A percentile compares a stretch with the other conserved stretches of the same genome.
Conservation (phyloP, 2,797 vertebrate genomes). For the Esox masquinongy region DNA sequence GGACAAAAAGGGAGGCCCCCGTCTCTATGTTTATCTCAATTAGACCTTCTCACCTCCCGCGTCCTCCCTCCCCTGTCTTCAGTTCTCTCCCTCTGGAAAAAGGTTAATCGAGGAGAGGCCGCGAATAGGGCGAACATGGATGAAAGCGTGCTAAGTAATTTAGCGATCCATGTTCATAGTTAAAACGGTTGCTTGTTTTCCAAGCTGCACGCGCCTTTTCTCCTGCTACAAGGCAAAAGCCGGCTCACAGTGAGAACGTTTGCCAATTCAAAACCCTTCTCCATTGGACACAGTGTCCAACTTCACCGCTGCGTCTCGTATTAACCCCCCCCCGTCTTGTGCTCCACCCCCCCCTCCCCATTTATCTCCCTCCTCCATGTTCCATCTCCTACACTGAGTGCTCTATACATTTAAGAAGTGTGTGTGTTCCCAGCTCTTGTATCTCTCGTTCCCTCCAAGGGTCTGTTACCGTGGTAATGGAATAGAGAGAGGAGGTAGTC, state of each 20-base stretch:
- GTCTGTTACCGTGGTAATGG: constrained; percentile 2
- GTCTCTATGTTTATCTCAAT: too few relatives aligned
- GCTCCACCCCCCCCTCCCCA: background rate
- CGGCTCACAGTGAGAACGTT: too few relatives aligned
- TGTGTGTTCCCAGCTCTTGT: background rate
- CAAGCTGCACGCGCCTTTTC: background rate
- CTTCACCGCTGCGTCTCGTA: background rate
- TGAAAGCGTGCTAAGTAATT: too few relatives aligned
- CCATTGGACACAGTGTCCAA: background rate
- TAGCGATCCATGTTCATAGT: too few relatives aligned
- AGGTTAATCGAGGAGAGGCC: too few relatives aligned
- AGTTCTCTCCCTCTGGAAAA: background rate
- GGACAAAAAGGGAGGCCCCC: too few relatives aligned
- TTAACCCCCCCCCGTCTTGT: background rate
- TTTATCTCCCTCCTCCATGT: constrained; percentile 13
- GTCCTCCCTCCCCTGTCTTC: background rate
- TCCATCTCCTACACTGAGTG: constrained; percentile 9
- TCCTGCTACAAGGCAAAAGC: background rate
- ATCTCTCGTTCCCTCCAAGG: background rate
- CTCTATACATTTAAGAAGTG: too few relatives aligned
- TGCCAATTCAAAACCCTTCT: background rate
- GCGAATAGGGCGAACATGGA: too few relatives aligned
- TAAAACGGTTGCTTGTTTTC: too few relatives aligned
- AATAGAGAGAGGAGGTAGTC: background rate
- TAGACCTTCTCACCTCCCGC: background rate